phyloP scores from a whole-genome alignment of 2,797 vertebrate genomes.

The Syndactyla subalaris region DNA sequence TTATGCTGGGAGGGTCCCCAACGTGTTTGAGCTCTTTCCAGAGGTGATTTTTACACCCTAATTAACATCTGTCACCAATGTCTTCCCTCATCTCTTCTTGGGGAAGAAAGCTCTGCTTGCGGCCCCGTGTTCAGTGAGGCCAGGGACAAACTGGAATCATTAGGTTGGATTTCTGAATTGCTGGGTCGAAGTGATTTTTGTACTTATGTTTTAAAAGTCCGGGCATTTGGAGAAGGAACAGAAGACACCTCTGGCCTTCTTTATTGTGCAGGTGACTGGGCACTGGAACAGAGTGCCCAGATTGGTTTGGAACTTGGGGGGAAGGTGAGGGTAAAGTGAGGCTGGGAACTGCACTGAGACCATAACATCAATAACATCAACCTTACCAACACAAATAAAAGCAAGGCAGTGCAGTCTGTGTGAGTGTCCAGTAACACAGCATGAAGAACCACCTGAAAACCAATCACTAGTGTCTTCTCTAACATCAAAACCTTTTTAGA shows the following conservation, averaged over 20 bases:
- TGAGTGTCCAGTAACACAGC: accelerated
- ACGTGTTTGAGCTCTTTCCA: conserved; percentile 23
- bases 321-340: neutral
- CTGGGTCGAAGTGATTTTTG: neutral
- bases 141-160: neutral
- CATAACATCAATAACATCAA: neutral
- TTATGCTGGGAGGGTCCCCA: neutral
- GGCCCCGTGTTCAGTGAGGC: neutral
- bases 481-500: neutral
- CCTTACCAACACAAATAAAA: neutral
- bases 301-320: too few relatives aligned
- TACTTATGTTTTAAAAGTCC: neutral
- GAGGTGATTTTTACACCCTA: neutral
- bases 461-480: neutral
- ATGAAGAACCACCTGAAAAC: neutral
- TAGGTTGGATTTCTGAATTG: neutral
- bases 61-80: conserved; percentile 27
- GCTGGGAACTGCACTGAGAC: neutral
- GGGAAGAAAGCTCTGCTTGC: neutral
- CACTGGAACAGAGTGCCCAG: neutral
- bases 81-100: neutral
- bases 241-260: neutral
- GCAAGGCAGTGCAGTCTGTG: neutral
- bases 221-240: neutral
- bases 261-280: neutral